Base-by-base conservation (phyloP, 2,888 invertebrate species). In the Epinotia bilunana region DNA sequence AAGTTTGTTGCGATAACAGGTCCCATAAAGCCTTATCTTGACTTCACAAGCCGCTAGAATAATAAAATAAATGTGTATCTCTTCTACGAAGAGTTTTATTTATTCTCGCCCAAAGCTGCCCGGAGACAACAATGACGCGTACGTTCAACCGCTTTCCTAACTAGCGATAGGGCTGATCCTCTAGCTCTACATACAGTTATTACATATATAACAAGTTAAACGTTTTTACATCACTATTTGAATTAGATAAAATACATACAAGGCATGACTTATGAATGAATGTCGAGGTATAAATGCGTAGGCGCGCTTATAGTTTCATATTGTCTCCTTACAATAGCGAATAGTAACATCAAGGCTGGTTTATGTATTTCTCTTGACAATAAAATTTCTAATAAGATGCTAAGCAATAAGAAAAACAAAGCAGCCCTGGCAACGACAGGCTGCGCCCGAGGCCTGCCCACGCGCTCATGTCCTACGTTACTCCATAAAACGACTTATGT, bases 21-120 rank as follows among this genome's bases (percentile, higher is more conserved):
- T 86, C 87, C 88, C 90, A 91, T 92, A 91, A 91, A 91, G 88
- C 86, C 88, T 91, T 92, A 93, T 93, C 93, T 86, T 83, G 80
- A 83, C 86, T 84, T 60, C 83, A 87, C 86, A 88, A 87, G 87
- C 87, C 87, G 83, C 83, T 85, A 86, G 88, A 91, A 92, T 90
- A 91, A 92, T 90, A 93, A 92, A 91, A 90, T 91, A 91, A 90
- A 91, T 90, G 88, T 89, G 85, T 89, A 84, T 88, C 86, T 91
- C 84, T 93, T 93, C 93, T 91, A 90, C 89, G 92, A 92, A 93
- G 83, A 86, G 84, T 90, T 90, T 91, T 91, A 92, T 91, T 92
- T 92, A 89, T 91, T 90, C 90, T 90, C 87, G 87, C 87, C 91
- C 87, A 88, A 91, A 91, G 87, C 87, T 87, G 87, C 84, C 81